phyloP scores from a whole-genome alignment of 2,888 invertebrate genomes.

The Alviniconcha strummeri region DNA sequence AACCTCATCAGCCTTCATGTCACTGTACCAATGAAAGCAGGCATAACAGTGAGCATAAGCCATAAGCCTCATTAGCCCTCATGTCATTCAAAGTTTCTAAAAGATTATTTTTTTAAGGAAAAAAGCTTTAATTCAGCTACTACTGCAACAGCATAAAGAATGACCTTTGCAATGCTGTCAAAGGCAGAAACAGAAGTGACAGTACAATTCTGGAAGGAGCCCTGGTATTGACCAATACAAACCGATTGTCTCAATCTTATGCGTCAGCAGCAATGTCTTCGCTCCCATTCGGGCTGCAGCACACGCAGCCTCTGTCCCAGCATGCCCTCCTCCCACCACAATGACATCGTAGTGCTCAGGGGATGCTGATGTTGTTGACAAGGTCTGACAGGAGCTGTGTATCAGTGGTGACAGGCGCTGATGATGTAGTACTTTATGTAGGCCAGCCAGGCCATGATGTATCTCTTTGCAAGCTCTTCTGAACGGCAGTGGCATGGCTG shows the following conservation, averaged over 20 bases:
- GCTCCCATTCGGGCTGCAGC: slow-evolving; percentile 90
- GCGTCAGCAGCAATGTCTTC: slow-evolving; percentile 86
- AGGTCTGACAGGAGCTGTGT: background rate
- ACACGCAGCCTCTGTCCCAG: slow-evolving; percentile 90
- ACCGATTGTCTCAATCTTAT: slow-evolving; percentile 88
- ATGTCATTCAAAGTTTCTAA: too few relatives aligned
- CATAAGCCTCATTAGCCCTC: too few relatives aligned
- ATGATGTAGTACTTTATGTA: background rate
- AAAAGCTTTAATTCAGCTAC: too few relatives aligned
- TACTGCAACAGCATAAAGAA: too few relatives aligned
- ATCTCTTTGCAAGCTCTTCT: background rate
- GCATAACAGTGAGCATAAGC: too few relatives aligned
- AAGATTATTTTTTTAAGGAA: too few relatives aligned
- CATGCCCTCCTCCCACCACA: slow-evolving; percentile 93
- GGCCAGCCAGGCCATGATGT: background rate
- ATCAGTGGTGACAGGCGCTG: background rate
- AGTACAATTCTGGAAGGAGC: too few relatives aligned
- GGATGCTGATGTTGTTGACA: background rate
- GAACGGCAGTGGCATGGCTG: background rate
- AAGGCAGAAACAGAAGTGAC: too few relatives aligned
- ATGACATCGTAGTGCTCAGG: slow-evolving; percentile 80
- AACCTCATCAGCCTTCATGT: too few relatives aligned
- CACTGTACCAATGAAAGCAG: too few relatives aligned
- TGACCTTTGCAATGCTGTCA: too few relatives aligned
- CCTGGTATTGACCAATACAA: background rate